phyloP scores from a whole-genome alignment of 2,797 vertebrate species.

The Thamnophis elegans region DNA sequence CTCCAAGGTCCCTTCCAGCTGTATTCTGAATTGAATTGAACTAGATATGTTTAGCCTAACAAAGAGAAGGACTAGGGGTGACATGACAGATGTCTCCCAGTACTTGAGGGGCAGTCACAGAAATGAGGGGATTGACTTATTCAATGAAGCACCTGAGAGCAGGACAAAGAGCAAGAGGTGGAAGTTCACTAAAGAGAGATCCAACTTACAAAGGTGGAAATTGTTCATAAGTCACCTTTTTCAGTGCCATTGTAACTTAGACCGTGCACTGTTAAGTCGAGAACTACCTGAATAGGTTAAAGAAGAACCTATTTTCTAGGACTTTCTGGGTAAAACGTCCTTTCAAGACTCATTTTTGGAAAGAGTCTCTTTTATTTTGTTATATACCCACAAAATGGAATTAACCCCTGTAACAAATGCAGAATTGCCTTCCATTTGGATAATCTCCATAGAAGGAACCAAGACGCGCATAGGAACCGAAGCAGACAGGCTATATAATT shows the following conservation, averaged over 20 bases:
- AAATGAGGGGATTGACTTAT: too few relatives aligned
- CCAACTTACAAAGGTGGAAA: neutral
- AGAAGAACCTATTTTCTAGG: neutral
- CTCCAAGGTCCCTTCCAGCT: too few relatives aligned
- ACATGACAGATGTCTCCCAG: too few relatives aligned
- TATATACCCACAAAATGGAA: neutral
- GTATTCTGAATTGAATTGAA: too few relatives aligned
- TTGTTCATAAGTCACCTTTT: neutral
- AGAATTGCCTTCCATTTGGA: neutral
- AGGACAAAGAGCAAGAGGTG: too few relatives aligned
- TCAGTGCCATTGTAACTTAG: neutral
- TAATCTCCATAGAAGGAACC: slow-evolving; percentile 14
- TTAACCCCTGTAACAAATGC: neutral
- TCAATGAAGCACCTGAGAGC: too few relatives aligned
- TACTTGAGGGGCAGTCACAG: too few relatives aligned
- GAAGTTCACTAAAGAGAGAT: too few relatives aligned
- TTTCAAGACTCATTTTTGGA: neutral
- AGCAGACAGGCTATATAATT: slow-evolving; percentile 12
- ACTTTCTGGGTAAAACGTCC: neutral
- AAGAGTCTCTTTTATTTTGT: neutral
- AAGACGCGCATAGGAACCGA: neutral
- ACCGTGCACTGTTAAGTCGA: neutral
- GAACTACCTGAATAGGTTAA: neutral
- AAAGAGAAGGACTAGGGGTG: too few relatives aligned
- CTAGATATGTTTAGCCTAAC: too few relatives aligned